Evolutionary conservation across 2,888 invertebrate species (phyloP).

Genomic region (Zygaena filipendulae): DNA sequence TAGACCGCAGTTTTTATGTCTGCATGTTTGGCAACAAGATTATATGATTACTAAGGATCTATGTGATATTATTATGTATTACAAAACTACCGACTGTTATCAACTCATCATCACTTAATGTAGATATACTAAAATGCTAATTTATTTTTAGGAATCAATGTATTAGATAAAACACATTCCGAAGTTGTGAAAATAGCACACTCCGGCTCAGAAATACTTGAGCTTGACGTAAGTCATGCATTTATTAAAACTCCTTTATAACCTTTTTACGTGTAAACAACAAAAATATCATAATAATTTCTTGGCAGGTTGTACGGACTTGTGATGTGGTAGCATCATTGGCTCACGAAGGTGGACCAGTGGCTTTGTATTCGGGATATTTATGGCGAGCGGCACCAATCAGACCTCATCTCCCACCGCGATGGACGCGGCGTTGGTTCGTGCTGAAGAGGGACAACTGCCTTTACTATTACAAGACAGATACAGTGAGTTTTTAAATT

Average conservation of each 20-base stretch:
- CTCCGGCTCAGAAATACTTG: slow-evolving; percentile 86
- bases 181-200: slow-evolving; percentile 94
- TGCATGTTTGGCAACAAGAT: too few relatives aligned
- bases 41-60: too few relatives aligned
- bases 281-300: slow-evolving; percentile 3
- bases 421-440: slow-evolving; percentile 94
- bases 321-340: slow-evolving; percentile 81
- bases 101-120: too few relatives aligned
- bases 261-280: slow-evolving; percentile 6
- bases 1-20: too few relatives aligned
- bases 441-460: slow-evolving; percentile 91
- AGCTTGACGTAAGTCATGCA: slow-evolving; percentile 73
- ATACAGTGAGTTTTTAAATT: slow-evolving; percentile 82
- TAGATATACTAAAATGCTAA: slow-evolving; percentile 7
- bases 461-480: slow-evolving; percentile 94
- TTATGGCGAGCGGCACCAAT: slow-evolving; percentile 76
- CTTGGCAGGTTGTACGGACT: slow-evolving; percentile 79
- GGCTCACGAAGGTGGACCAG: slow-evolving; percentile 70
- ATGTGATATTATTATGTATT: too few relatives aligned
- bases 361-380: slow-evolving; percentile 78
- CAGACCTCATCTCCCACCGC: slow-evolving; percentile 55
- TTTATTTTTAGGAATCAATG: slow-evolving; percentile 73
- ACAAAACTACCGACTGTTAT: too few relatives aligned
- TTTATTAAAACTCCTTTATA: background rate
- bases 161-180: slow-evolving; percentile 92